Evolutionary conservation across 2,888 invertebrate genomes (phyloP).

Genomic region (Pseudococcus viburni): DNA sequence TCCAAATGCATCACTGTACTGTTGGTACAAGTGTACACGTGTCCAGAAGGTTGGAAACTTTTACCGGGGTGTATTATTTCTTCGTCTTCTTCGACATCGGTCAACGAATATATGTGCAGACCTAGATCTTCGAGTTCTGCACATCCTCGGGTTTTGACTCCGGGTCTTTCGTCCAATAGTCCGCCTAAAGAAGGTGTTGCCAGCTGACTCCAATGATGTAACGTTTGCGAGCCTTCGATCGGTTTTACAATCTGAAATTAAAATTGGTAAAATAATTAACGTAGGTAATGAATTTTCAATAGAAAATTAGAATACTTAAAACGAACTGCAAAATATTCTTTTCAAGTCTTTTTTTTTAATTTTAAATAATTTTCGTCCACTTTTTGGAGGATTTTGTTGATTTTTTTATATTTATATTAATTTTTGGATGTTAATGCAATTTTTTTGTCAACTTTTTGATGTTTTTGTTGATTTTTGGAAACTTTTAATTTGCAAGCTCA

Average conservation of each 20-base stretch:
- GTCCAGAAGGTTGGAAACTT: conserved; percentile 82
- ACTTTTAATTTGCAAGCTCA: no score
- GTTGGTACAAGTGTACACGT: conserved; percentile 89
- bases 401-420: no score
- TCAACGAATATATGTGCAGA: conserved; percentile 78
- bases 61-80: conserved; percentile 78
- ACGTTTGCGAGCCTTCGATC: conserved; percentile 91
- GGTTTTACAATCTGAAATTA: conserved; percentile 84
- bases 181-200: conserved; percentile 95
- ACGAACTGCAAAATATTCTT: no score
- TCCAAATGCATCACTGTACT: conserved; percentile 92
- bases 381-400: no score
- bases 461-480: no score
- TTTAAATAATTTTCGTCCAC: no score
- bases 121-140: conserved; percentile 83
- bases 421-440: no score
- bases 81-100: conserved; percentile 84
- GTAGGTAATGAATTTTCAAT: background rate
- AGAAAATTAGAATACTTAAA: background rate
- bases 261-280: background rate
- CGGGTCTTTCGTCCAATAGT: conserved; percentile 90
- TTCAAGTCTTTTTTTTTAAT: no score
- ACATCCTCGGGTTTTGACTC: conserved; percentile 87
- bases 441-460: no score
- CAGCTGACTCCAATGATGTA: conserved; percentile 94